Base-by-base conservation (phyloP, 2,797 vertebrate species). In the Gadopsis bispinosus region DNA sequence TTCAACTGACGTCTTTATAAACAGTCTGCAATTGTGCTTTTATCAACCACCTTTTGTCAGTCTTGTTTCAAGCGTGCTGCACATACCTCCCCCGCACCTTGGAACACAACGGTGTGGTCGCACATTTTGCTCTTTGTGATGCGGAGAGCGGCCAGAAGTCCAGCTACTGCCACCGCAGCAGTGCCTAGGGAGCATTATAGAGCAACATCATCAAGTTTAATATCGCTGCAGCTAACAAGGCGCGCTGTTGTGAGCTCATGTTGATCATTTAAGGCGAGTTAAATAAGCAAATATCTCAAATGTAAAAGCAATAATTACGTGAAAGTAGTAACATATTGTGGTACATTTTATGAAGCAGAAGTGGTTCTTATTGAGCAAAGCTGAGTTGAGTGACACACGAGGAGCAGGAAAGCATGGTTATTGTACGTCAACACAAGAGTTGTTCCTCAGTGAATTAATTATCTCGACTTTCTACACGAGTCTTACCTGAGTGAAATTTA, bases 1-100 rank as follows among this genome's bases (percentile, higher is more conserved):
- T 26, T 26, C 26, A 26, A 26, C 26, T 26, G 26, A 26, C 26
- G 26, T 26, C 26, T 26, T 26, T 26, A 26, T 26, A 26, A 26
- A 26, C 26, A 26, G 26, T 26, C 26, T 26, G 26, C 26, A 26
- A 26, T 26, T 26, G 26, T 26, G 26, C 26, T 26, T 26, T 26
- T 26, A 26, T 26, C 26, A 26, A 26, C 26, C 26, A 26, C 26
- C 26, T 26, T 26, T 26, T 26, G 26, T 26, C 26, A 26, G 26
- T 26, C 26, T 26, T 26, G 26, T 26, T 26, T 26, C 26, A 26
- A 26, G 26, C 26, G 26, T 26, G 26, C 3, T 66, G 47, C 45
- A 78, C 89, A 4, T 88, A 99, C 98, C 96, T 99, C 98, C 62
- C 98, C 98, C 83, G 98, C 98, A 80, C 98, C 98, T 92, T 99